Conservation (phyloP, 1,140 invertebrate genomes). For the Pectinophora gossypiella region DNA sequence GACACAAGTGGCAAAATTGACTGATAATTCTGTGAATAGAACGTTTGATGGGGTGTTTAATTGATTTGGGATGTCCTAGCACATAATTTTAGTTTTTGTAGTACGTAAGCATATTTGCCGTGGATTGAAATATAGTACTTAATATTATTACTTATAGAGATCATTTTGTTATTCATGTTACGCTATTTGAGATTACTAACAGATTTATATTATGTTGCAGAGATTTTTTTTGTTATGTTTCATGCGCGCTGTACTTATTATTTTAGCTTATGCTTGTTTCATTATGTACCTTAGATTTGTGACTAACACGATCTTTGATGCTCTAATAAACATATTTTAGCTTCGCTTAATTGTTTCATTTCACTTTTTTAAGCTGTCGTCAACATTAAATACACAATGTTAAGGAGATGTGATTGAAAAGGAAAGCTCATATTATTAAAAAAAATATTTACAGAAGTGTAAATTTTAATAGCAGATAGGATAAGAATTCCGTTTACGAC, state of each 20-base stretch:
- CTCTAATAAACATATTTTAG: slow-evolving; percentile 4
- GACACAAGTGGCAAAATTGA: neutral
- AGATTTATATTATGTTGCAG: neutral
- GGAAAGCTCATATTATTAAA: slow-evolving; percentile 16
- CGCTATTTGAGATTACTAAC: neutral
- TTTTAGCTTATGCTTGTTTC: neutral
- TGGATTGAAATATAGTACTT: neutral
- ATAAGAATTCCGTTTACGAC: slow-evolving; percentile 27
- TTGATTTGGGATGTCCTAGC: slow-evolving; percentile 65
- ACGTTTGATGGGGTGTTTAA: slow-evolving; percentile 56
- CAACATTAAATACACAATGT: no score
- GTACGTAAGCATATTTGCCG: neutral
- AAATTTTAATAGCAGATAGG: slow-evolving; percentile 33
- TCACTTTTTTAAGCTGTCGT: no score
- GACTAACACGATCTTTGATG: neutral
- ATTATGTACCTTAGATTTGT: neutral
- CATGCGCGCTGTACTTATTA: neutral
- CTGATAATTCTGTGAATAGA: neutral
- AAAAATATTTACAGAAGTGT: slow-evolving; percentile 48
- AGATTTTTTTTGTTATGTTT: neutral
- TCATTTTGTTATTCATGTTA: slow-evolving; percentile 7
- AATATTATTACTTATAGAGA: slow-evolving; percentile 4
- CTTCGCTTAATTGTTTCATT: slow-evolving; percentile 18
- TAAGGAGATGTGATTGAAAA: no score
- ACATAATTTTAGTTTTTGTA: slow-evolving; percentile 33